Evolutionary conservation across 2,113 vertebrate genomes (phyloP).

Genomic region (Hippocampus guttulatus): DNA sequence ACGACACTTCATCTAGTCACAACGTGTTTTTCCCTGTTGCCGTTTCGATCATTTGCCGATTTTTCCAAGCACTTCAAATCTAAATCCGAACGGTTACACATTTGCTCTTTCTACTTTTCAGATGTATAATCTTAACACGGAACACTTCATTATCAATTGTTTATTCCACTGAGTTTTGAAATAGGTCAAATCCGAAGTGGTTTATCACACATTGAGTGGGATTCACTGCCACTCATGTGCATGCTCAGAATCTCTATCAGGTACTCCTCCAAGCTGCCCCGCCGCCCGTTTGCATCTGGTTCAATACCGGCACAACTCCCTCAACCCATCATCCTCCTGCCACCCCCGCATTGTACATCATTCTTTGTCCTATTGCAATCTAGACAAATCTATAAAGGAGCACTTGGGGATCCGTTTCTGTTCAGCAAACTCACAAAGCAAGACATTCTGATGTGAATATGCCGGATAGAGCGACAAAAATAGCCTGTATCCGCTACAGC

Average conservation of each 20-base stretch:
- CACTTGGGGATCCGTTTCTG: slow-evolving; percentile 37
- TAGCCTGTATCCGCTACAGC: slow-evolving; percentile 24
- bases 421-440: slow-evolving; percentile 30
- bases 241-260: slow-evolving; percentile 68
- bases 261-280: slow-evolving; percentile 13
- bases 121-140: slow-evolving; percentile 27
- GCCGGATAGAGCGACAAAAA: slow-evolving; percentile 19
- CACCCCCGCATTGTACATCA: slow-evolving; percentile 21
- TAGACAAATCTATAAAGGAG: slow-evolving; percentile 25
- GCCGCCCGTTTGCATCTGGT: slow-evolving; percentile 17
- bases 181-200: slow-evolving; percentile 35
- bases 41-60: slow-evolving; percentile 16
- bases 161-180: slow-evolving; percentile 19
- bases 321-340: slow-evolving; percentile 26
- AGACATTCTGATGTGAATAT: slow-evolving; percentile 17
- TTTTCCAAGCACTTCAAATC: slow-evolving; percentile 12
- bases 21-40: slow-evolving; percentile 18
- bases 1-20: slow-evolving; percentile 8
- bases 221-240: slow-evolving; percentile 44
- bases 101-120: slow-evolving; percentile 9
- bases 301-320: slow-evolving; percentile 30
- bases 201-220: slow-evolving; percentile 42
- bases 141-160: slow-evolving; percentile 18
- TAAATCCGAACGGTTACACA: slow-evolving; percentile 34
- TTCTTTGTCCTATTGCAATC: slow-evolving; percentile 25